Conservation (phyloP, 2,113 vertebrate species). For the Macheiramphus alcinus region DNA sequence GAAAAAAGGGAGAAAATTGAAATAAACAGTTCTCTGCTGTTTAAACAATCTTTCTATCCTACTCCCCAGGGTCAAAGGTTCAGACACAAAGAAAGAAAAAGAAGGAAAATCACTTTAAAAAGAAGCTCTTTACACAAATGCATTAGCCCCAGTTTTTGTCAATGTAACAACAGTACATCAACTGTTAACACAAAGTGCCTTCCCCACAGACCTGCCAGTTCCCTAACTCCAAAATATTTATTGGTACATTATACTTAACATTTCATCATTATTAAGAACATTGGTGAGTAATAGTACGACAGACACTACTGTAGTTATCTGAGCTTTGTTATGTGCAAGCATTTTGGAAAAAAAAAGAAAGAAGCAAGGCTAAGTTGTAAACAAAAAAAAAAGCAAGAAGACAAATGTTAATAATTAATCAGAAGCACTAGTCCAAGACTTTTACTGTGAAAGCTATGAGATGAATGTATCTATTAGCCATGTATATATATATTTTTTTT, state of each 20-base stretch:
- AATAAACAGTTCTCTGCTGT: conserved; percentile 52
- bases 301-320: neutral
- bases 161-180: neutral
- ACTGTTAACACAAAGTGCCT: conserved; percentile 46
- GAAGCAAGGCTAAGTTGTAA: conserved; percentile 34
- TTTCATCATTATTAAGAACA: conserved; percentile 46
- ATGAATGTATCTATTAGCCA: conserved; percentile 11
- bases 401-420: conserved; percentile 44
- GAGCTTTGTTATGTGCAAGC: conserved; percentile 28
- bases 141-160: conserved; percentile 46
- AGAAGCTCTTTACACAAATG: neutral
- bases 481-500: neutral
- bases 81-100: neutral
- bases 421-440: conserved; percentile 30
- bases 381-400: neutral
- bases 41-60: conserved; percentile 44
- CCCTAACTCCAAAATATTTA: conserved; percentile 58
- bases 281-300: neutral
- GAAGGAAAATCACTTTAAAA: neutral
- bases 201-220: conserved; percentile 21
- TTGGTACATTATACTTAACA: conserved; percentile 25
- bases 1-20: neutral
- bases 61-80: conserved; percentile 44
- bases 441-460: conserved; percentile 24
- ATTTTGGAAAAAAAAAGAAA: neutral